These are phyloP conservation scores for Bombus soroeensis DNA, from an alignment of 1,140 invertebrate genomes.

Conservation along the genomic window DNA sequence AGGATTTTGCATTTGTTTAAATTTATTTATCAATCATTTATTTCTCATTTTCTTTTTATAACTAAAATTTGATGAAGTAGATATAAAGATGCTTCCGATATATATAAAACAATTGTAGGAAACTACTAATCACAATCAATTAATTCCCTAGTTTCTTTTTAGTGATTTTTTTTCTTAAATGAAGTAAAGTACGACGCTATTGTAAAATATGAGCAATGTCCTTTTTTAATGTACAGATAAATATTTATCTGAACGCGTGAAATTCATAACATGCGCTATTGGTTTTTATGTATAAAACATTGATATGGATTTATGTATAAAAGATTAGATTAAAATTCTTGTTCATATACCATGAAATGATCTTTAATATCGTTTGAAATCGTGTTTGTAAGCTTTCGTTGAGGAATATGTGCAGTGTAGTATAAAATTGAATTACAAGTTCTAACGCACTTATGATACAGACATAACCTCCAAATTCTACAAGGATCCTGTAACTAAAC, in stretches of 20 bases:
- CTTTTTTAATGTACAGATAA: no score
- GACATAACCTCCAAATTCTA: neutral
- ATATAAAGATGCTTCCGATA: fast-evolving
- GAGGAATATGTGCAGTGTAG: neutral
- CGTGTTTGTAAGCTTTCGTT: neutral
- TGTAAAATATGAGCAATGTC: no score
- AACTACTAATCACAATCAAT: neutral
- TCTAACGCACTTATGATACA: neutral
- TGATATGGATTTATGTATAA: neutral
- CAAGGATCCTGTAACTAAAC: neutral
- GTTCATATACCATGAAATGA: neutral
- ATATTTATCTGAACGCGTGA: neutral
- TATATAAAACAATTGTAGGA: neutral
- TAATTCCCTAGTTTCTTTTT: neutral
- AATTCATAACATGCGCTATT: neutral
- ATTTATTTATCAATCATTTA: neutral
- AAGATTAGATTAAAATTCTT: neutral
- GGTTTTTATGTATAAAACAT: neutral
- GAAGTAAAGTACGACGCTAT: no score
- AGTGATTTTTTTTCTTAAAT: neutral
- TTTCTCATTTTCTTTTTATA: neutral
- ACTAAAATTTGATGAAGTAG: fast-evolving
- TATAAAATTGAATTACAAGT: neutral
- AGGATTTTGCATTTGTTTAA: neutral
- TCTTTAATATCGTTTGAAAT: neutral